These are phyloP conservation scores for Podarcis cretensis DNA, from an alignment of 2,113 vertebrate genomes.

Conservation along the genomic window DNA sequence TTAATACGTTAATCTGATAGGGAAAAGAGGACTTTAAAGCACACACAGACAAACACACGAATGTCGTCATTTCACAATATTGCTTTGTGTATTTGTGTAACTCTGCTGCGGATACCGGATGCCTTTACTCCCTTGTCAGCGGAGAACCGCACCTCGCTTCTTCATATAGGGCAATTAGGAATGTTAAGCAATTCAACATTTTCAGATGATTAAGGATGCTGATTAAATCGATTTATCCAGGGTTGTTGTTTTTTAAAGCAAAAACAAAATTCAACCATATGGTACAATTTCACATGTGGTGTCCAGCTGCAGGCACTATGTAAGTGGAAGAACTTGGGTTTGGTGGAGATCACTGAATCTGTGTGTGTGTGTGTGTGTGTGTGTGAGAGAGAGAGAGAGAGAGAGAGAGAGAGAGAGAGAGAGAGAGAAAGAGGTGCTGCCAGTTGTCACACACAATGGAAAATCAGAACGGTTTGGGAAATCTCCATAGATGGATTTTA, in stretches of 20 bases:
- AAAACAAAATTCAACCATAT: not conserved
- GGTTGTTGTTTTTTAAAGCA: not conserved
- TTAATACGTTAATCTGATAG: not conserved
- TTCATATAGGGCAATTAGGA: not conserved
- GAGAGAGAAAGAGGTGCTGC: not conserved
- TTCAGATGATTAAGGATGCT: not conserved
- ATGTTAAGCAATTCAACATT: not conserved
- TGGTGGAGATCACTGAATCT: not conserved
- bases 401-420: too few relatives aligned
- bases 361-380: too few relatives aligned
- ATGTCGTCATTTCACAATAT: not conserved
- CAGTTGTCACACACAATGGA: not conserved
- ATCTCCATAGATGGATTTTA: not conserved
- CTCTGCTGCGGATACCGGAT: too few relatives aligned
- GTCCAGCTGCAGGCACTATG: not conserved
- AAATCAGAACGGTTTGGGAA: not conserved
- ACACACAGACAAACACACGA: not conserved
- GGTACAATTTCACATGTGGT: not conserved
- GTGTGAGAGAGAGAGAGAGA: too few relatives aligned
- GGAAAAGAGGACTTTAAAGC: not conserved
- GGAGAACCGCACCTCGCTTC: not conserved
- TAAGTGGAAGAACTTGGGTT: not conserved
- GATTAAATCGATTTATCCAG: not conserved
- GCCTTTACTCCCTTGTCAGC: not conserved
- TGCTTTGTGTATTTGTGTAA: not conserved